Conservation (phyloP, 2,797 vertebrate species). For the Gadopsis bispinosus region DNA sequence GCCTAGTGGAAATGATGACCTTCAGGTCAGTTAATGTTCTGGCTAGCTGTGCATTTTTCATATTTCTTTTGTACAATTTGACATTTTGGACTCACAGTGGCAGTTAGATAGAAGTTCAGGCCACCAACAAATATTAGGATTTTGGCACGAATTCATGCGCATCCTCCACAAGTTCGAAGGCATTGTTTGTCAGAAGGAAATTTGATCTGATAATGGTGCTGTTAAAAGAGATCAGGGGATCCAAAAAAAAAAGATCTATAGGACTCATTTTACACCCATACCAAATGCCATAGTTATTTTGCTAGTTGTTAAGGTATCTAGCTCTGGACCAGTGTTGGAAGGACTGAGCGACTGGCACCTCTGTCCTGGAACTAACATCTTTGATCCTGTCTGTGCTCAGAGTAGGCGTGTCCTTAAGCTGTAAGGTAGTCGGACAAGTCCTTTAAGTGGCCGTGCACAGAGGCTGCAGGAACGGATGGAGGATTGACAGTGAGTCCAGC, state of each 20-base stretch:
- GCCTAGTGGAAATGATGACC: too few species aligned
- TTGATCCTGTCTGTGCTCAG: background rate
- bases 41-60: too few species aligned
- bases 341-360: background rate
- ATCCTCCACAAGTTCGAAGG: too few species aligned
- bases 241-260: background rate
- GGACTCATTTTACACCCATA: background rate
- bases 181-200: background rate
- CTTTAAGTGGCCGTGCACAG: too few species aligned
- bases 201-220: background rate
- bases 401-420: background rate
- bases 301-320: too few species aligned
- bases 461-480: conserved; percentile 19
- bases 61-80: too few species aligned
- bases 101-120: too few species aligned
- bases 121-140: too few species aligned
- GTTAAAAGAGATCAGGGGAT: background rate
- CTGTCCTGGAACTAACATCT: background rate
- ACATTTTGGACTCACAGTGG: too few species aligned
- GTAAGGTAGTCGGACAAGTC: too few species aligned
- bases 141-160: too few species aligned
- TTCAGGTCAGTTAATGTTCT: too few species aligned
- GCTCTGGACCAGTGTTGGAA: background rate
- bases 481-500: conserved; percentile 44
- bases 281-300: background rate